Conservation (phyloP, 2,888 invertebrate genomes). For the Pinctada fucata region DNA sequence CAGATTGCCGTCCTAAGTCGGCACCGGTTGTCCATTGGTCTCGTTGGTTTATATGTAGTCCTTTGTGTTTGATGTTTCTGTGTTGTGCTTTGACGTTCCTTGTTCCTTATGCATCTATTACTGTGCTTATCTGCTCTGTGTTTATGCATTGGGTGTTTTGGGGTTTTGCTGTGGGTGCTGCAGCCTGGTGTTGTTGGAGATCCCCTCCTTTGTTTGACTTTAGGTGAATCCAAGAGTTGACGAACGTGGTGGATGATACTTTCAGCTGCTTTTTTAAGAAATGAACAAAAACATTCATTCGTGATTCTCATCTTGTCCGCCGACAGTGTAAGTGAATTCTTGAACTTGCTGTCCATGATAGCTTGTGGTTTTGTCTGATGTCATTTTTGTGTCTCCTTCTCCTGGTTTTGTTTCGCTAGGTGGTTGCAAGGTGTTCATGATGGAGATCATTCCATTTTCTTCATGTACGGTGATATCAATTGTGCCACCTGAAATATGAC, state of each 20-base stretch:
- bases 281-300: constrained; percentile 38
- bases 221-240: constrained; percentile 38
- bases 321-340: constrained; percentile 36
- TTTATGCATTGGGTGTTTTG: too few species aligned
- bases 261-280: constrained; percentile 42
- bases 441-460: background rate
- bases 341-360: constrained; percentile 38
- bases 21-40: too few species aligned
- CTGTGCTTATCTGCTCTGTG: too few species aligned
- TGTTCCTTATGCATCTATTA: too few species aligned
- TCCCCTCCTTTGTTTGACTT: too few species aligned
- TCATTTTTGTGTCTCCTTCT: background rate
- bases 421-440: background rate
- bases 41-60: too few species aligned
- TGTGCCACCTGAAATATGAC: constrained; percentile 12
- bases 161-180: too few species aligned
- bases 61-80: too few species aligned
- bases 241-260: constrained; percentile 47
- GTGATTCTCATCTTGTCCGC: constrained; percentile 48
- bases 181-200: too few species aligned
- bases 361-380: background rate
- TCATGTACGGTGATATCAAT: constrained; percentile 18
- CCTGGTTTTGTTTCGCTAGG: background rate
- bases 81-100: too few species aligned
- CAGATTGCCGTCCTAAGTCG: too few species aligned